Conservation (phyloP, 1,140 invertebrate genomes). For the Zaprionus taronus region DNA sequence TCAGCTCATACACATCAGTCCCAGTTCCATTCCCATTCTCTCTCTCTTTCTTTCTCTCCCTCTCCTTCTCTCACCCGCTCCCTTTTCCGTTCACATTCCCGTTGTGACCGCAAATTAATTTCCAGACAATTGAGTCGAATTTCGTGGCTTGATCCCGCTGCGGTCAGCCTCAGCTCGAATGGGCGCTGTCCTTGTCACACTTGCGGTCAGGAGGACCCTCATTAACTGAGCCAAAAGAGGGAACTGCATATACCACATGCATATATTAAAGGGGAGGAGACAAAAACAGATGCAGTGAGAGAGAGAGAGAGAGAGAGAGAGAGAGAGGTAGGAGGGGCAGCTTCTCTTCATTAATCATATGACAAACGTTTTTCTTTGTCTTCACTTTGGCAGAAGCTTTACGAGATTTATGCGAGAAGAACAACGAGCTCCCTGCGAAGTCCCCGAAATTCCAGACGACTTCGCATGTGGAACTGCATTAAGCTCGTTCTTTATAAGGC, state of each 20-base stretch:
- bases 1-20: not conserved
- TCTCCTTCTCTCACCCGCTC: not conserved
- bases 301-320: not conserved
- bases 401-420: conserved; percentile 62
- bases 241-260: not conserved
- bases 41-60: not conserved
- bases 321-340: conserved; percentile 7
- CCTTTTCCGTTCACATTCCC: conserved; percentile 30
- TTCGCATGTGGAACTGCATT: conserved; percentile 37
- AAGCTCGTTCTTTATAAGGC: conserved; percentile 42
- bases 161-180: not conserved
- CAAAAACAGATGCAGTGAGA: not conserved
- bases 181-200: conserved; percentile 43
- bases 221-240: not conserved
- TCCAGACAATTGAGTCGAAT: conserved; percentile 59
- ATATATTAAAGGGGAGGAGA: not conserved
- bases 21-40: not conserved
- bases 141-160: conserved; percentile 7
- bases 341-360: conserved; percentile 71
- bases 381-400: conserved; percentile 52
- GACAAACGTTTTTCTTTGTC: conserved; percentile 79
- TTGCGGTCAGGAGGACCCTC: conserved; percentile 35
- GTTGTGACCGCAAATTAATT: conserved; percentile 73
- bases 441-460: not conserved
- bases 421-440: not conserved